Conservation (phyloP, 2,797 vertebrate genomes). For the Gephyroberyx darwinii region DNA sequence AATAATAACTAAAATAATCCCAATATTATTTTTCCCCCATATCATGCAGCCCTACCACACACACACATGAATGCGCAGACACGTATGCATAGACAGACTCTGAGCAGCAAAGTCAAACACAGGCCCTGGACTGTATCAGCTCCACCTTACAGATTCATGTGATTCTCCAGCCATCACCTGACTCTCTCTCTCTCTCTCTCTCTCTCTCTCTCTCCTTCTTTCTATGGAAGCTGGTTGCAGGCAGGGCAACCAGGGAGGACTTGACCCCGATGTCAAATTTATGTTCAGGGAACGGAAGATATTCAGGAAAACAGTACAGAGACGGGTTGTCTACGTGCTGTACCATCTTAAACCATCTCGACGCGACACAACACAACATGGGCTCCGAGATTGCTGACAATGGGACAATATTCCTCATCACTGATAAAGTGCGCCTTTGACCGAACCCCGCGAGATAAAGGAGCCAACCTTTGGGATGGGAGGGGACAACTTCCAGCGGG, state of each 20-base stretch:
- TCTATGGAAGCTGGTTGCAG: slow-evolving; percentile 63
- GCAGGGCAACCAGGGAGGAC: slow-evolving; percentile 51
- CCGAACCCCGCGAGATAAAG: slow-evolving; percentile 61
- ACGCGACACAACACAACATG: slow-evolving; percentile 10
- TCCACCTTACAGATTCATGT: slow-evolving; percentile 80
- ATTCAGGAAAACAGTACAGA: slow-evolving; percentile 39
- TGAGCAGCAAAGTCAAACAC: slow-evolving; percentile 71
- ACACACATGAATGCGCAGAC: slow-evolving; percentile 21
- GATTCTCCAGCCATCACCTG: slow-evolving; percentile 77
- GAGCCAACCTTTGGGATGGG: slow-evolving; percentile 64
- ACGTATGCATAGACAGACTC: slow-evolving; percentile 39
- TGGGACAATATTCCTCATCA: slow-evolving; percentile 46
- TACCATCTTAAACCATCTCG: slow-evolving; percentile 39
- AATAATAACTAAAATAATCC: slow-evolving; percentile 50
- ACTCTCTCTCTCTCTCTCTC: slow-evolving; percentile 63
- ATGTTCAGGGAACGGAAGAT: slow-evolving; percentile 50
- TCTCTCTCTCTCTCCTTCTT: slow-evolving; percentile 50
- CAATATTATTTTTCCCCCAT: slow-evolving; percentile 37
- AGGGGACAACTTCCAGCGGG: slow-evolving; percentile 44
- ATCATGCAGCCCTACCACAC: slow-evolving; percentile 32
- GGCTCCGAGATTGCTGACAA: slow-evolving; percentile 40
- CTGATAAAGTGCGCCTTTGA: slow-evolving; percentile 65
- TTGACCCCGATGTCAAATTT: slow-evolving; percentile 60
- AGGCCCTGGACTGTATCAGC: slow-evolving; percentile 68
- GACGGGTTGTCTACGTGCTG: slow-evolving; percentile 42